Base-by-base conservation (phyloP, 2,888 invertebrate species). In the Syritta pipiens region DNA sequence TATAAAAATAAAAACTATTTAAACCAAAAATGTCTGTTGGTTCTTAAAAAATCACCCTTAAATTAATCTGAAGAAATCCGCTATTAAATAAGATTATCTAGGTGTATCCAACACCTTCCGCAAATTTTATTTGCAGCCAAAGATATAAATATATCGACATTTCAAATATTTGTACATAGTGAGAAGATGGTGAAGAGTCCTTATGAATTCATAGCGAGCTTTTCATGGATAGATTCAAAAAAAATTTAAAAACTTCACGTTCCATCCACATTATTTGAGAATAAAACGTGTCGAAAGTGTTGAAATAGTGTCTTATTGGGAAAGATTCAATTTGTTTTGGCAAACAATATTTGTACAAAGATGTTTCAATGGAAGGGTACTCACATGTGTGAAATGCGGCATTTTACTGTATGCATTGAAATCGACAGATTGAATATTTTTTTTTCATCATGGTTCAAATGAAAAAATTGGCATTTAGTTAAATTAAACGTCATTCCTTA, bases 321-420 rank as follows among this genome's bases (percentile, higher is more conserved):
- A 59, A 59, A 67, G 74, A 67, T 74, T 67, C 74, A 74, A 74
- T 74, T 74, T 74, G 74, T 67, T 74, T 74, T 74, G 67, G 74
- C 46, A 74, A 74, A 74, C 37, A 67, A 74, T 65, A 74, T 65
- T 65, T 65, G 49, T 65, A 51, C 57, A 65, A 65, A 74, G 44
- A 74, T 65, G 57, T 48, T 57, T 59, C 65, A 51, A 35, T 51
- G 17, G 62, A 53, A 46, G 53, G 62, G 60, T 20, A 53, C 22
- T 57, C 48, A 44, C 40, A 62, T 71, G 72, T 72, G 48, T 72
- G 42, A 72, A 42, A 63, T 74, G 65, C 40, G 57, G 65, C 51
- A 59, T 48, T 42, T 22, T 49, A 30, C 20, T 37, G 40, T 62
- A 28, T 53, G 49, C 53, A 60, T 71, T 62, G 40, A 24, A 46